phyloP scores from a whole-genome alignment of 2,113 vertebrate genomes.

The Aspiorhynchus laticeps region DNA sequence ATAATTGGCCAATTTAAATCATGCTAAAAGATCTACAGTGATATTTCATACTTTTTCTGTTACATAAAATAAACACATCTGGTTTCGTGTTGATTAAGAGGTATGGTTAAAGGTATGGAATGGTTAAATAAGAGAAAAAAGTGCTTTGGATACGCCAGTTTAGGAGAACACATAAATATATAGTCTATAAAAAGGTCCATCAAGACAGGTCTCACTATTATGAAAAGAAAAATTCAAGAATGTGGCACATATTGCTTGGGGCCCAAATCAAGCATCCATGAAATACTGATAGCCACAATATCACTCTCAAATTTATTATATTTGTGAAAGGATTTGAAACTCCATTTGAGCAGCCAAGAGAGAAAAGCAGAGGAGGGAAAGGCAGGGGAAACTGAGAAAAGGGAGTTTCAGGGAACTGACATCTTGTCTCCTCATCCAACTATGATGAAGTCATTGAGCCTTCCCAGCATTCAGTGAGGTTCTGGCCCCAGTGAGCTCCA shows the following conservation, averaged over 20 bases:
- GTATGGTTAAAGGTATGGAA: background rate
- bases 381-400: background rate
- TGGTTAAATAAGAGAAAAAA: background rate
- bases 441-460: conserved; percentile 14
- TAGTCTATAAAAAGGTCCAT: background rate
- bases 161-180: background rate
- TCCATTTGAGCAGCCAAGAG: background rate
- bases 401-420: background rate
- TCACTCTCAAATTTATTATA: conserved; percentile 11
- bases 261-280: conserved; percentile 16
- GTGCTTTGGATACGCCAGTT: background rate
- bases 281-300: conserved; percentile 2
- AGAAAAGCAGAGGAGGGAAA: background rate
- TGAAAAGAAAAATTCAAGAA: background rate
- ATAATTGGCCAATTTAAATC: background rate
- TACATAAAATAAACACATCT: background rate
- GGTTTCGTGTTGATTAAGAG: background rate
- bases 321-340: conserved; percentile 16
- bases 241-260: background rate
- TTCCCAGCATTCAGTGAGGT: conserved; percentile 23
- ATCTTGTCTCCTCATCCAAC: conserved; percentile 10
- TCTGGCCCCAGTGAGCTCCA: conserved; percentile 40
- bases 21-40: background rate
- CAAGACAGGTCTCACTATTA: background rate
- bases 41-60: background rate